Evolutionary conservation across 2,797 vertebrate genomes (phyloP), one percentile per base, ranked within the genome.

Genomic region (Eidolon dupreanum): DNA sequence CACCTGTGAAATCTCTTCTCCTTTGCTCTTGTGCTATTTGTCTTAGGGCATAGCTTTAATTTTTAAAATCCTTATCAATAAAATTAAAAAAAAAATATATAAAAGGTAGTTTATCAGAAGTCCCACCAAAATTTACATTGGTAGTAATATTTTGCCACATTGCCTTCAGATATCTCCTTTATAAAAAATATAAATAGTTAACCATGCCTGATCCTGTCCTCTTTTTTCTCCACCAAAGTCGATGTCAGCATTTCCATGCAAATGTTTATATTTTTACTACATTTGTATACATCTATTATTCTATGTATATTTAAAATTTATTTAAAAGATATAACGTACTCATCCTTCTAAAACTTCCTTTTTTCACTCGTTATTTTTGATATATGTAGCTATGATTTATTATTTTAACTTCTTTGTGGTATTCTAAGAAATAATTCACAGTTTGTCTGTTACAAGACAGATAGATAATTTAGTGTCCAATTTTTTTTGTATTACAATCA

Each of bases 381-480:
- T 71, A 70, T 49, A 51, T 74, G 6, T 78, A 92, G 38, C 51
- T 90, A 41, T 71, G 55, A 66, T 79, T 91, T 88, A 89, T 81
- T 79, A 73, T 51, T 90, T 96, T 87, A 87, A 15, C 55, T 87
- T 89, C n/a, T 77, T 88, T 46, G 19, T 61, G 41, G 11, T 83
- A 83, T 90, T 89, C 57, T 10, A 49, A 82, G 90, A 78, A 93
- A 38, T 33, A 83, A 90, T 46, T 36, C 28, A 63, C 2, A 33
- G 74, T 85, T 93, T 92, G 38, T 73, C 22, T 57, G 5, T 66
- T 86, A 33, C 53, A 87, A 43, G n/a, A 46, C 38, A 51, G 57
- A 81, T 43, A 43, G 70, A 78, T 8, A 70, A 57, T 75, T 87
- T 91, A 41, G 24, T 85, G 73, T 95, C 57, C 46, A 53, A 3